A percentile compares a stretch with the other conserved stretches of the same genome.
phyloP scores from a whole-genome alignment of 2,113 vertebrate genomes.

The Vulpes ferrilata region DNA sequence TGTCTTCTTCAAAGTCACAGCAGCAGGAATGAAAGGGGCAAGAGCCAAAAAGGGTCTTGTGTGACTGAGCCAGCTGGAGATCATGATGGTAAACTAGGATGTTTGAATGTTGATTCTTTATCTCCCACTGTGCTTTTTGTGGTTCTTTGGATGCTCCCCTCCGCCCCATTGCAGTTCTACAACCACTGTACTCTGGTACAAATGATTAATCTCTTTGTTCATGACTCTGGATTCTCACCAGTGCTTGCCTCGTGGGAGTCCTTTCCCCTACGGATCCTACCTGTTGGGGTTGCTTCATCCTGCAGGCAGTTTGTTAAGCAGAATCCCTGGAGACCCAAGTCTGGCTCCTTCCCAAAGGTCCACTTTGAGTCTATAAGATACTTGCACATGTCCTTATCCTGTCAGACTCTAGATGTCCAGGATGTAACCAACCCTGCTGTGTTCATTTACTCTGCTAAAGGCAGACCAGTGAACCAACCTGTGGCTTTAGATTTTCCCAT shows the following conservation, averaged over 20 bases:
- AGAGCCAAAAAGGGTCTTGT: neutral
- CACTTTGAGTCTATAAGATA: neutral
- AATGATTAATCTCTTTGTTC: neutral
- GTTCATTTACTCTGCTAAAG: neutral
- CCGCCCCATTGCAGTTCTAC: neutral
- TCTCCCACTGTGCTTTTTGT: neutral
- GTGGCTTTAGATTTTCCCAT: neutral
- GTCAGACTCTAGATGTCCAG: neutral
- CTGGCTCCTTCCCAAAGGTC: neutral
- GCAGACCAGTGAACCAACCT: neutral
- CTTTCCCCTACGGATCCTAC: neutral
- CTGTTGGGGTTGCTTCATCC: neutral
- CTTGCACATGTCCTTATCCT: neutral
- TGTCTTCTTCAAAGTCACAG: neutral
- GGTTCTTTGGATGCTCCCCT: neutral
- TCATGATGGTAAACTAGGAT: neutral
- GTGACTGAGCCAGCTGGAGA: neutral
- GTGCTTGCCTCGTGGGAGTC: neutral
- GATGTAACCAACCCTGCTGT: neutral
- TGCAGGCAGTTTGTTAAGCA: neutral
- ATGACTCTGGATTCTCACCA: neutral
- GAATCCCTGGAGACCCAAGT: neutral
- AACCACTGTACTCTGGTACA: neutral
- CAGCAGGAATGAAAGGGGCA: neutral
- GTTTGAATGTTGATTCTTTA: neutral